A percentile compares a stretch with the other conserved stretches of the same genome.
These are phyloP conservation scores for Petrocephalus microphthalmus DNA, from an alignment of 2,113 vertebrate genomes.

Conservation along the genomic window DNA sequence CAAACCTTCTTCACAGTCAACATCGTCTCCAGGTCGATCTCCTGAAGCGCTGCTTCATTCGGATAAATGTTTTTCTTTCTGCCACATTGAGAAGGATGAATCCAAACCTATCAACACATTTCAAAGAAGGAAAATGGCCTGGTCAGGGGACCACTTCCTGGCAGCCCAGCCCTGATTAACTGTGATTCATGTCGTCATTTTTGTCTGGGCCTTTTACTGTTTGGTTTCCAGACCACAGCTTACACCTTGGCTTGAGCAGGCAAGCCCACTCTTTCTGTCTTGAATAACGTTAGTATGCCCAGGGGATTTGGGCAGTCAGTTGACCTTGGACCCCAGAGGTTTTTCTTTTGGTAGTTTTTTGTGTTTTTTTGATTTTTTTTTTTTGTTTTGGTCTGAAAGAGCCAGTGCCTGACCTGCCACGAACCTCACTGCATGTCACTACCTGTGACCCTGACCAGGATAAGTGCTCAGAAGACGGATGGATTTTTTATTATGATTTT, in stretches of 20 bases:
- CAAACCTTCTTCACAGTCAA: slow-evolving; percentile 83
- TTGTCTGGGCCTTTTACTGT: neutral
- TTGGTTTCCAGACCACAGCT: too few species aligned
- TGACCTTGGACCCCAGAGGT: too few species aligned
- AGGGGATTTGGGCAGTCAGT: too few species aligned
- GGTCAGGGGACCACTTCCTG: neutral
- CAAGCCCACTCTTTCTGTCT: too few species aligned
- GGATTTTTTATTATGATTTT: neutral
- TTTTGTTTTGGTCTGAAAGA: too few species aligned
- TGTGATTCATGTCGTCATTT: neutral
- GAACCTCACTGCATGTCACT: too few species aligned
- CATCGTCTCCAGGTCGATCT: slow-evolving; percentile 88
- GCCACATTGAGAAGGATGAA: slow-evolving; percentile 75
- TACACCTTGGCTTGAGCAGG: too few species aligned
- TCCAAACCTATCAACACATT: slow-evolving; percentile 72
- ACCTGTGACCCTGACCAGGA: neutral
- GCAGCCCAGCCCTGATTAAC: neutral
- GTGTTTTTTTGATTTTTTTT: too few species aligned
- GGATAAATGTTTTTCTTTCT: too few species aligned
- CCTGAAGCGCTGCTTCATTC: slow-evolving; percentile 79
- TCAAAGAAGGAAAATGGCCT: neutral
- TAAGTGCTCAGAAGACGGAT: neutral
- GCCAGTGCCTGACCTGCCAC: too few species aligned
- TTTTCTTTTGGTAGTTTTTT: too few species aligned
- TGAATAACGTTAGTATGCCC: too few species aligned